Base-by-base conservation (phyloP, 2,113 vertebrate genomes). In the Gallinago media region DNA sequence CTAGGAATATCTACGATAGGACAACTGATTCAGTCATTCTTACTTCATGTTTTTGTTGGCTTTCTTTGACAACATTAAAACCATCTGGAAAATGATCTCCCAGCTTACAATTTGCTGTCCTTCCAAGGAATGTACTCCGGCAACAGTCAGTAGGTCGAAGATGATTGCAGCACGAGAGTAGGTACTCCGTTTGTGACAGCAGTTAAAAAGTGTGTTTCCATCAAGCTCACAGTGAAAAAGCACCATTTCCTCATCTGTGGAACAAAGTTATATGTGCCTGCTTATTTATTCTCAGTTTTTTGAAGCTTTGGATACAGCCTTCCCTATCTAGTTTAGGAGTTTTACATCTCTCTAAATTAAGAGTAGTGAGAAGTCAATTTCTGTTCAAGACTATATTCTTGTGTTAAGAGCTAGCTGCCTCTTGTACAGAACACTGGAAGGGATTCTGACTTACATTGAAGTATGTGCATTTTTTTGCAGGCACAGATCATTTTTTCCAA, bases 1-100 rank as follows among this genome's bases (percentile, higher is more conserved):
- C 95, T 96, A 96, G 94, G 95, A 97, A 96, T 26, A 84, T 87
- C 47, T 86, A 81, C 56, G 73, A 92, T 73, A 89, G 55, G 23
- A 88, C 42, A 92, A 89, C 65, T 31, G 61, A 91, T 85, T 91
- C 91, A 78, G 73, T 84, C 78, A 72, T 80, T 94, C 66, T 55
- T 80, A 80, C n/a, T 91, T 86, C 14, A 72, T 89, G 73, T 71
- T 96, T 96, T 89, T 72, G 34, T 95, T 96, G 91, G 86, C 83
- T 87, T 92, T 73, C 67, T 93, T 63, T 72, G 44, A 59, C n/a
- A 16, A 62, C n/a, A 56, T 89, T 94, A 75, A 87, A 86, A 96
- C 74, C 65, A 95, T 94, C 93, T 97, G 95, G 85, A 90, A 94
- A 95, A 92, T 0, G 2, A 67, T 62, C 88, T 83, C 67, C 58